Base-by-base conservation (phyloP, 37 sponge, comb jelly and placozoan genomes). In the Bolinopsis microptera region DNA sequence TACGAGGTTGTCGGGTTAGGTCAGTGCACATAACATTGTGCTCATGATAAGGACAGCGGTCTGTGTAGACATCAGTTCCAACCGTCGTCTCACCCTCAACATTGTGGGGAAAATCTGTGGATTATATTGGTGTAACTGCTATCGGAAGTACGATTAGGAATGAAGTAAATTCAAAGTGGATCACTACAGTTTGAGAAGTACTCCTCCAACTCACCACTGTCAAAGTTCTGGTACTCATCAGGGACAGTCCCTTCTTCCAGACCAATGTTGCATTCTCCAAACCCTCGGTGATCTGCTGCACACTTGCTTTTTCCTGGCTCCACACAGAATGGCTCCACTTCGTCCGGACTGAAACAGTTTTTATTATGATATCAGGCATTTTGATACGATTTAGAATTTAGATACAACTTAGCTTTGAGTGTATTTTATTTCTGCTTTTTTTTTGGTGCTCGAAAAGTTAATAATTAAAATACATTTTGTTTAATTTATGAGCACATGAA, bases 211-310 rank as follows among this genome's bases (percentile, higher is more conserved):
- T 33, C 33, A 80, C 82, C 37, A 2, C 23, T 35, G 22, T 35
- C 82, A 34, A 80, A 80, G 82, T 80, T 80, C 23, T 35, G 35
- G 82, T 80, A 80, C 30, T 70, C 74, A 5, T 30, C 37, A 21
- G 82, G 82, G 1, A 36, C 34, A 2, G 24, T 9, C 30, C 33
- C 37, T 32, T 2, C 8, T 3, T 3, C 24, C 33, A 32, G 74
- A 26, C 25, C 82, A 34, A 80, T 80, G 38, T 80, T 80, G 30
- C 82, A 80, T 8, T 34, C 3, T 3, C 38, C 82, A 8, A 32
- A 21, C 8, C 38, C 35, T 35, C 82, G 82, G 22, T 80, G 38
- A 30, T 80, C 82, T 2, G 38, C 38, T 1, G 36, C 8, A 35
- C 82, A 80, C 37, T 16, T 35, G 38, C 30, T 35, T 13, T 72